These are phyloP conservation scores for Acleris emargana DNA, from an alignment of 2,888 invertebrate genomes.

Conservation along the genomic window DNA sequence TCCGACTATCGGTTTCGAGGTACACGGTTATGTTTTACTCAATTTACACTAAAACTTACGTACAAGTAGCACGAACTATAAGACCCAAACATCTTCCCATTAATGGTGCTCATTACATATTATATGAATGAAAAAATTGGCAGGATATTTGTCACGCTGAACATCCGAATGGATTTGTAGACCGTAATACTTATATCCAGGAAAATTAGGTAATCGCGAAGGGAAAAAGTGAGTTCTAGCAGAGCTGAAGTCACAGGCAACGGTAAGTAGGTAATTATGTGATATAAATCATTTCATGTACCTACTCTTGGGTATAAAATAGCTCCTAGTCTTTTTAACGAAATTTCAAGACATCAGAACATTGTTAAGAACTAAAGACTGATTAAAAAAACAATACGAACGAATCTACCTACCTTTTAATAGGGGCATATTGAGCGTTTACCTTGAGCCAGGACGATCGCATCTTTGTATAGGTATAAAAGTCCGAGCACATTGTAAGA, in stretches of 20 bases:
- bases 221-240: too few species aligned
- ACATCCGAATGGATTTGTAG: background rate
- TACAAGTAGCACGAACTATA: too few species aligned
- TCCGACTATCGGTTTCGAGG: too few species aligned
- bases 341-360: background rate
- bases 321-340: background rate
- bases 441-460: conserved; percentile 46
- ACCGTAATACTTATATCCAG: too few species aligned
- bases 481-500: conserved; percentile 45
- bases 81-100: too few species aligned
- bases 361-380: conserved; percentile 2
- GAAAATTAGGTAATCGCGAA: too few species aligned
- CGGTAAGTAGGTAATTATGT: too few species aligned
- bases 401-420: conserved; percentile 43
- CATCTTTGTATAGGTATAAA: conserved; percentile 43
- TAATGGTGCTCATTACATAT: background rate
- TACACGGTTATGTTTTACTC: too few species aligned
- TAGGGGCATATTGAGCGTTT: conserved; percentile 52
- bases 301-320: background rate
- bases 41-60: too few species aligned
- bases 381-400: conserved; percentile 32
- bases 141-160: background rate
- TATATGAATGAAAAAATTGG: background rate
- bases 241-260: too few species aligned
- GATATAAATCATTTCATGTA: too few species aligned